These are phyloP conservation scores for Geophilus truncorum DNA, from an alignment of 2,888 invertebrate genomes.

Conservation along the genomic window DNA sequence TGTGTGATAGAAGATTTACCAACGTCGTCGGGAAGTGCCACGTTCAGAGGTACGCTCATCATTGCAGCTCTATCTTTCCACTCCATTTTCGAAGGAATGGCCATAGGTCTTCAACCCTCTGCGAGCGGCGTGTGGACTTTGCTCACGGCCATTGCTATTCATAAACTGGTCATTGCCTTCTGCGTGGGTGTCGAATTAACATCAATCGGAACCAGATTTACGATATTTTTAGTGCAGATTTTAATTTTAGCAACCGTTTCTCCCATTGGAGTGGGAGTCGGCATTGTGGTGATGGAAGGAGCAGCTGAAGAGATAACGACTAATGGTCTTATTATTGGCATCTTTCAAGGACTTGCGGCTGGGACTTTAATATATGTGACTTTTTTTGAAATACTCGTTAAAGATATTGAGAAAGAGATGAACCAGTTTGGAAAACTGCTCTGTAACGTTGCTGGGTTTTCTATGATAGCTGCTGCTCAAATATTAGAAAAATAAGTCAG, in stretches of 20 bases:
- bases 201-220: constrained; percentile 56
- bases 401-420: constrained; percentile 27
- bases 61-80: constrained; percentile 79
- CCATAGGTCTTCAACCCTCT: constrained; percentile 69
- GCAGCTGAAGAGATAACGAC: not conserved
- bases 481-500: not conserved
- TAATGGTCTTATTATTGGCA: constrained; percentile 39
- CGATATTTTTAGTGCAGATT: constrained; percentile 61
- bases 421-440: constrained; percentile 30
- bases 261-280: constrained; percentile 72
- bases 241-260: constrained; percentile 73
- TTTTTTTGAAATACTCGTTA: constrained; percentile 87
- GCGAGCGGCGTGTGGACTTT: constrained; percentile 70
- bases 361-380: constrained; percentile 92
- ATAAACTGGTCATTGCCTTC: constrained; percentile 80
- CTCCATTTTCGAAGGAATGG: constrained; percentile 78
- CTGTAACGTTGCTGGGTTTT: constrained; percentile 33
- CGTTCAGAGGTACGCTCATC: constrained; percentile 63
- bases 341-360: constrained; percentile 74
- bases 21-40: not conserved
- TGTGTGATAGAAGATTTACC: not conserved
- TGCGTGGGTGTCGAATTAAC: constrained; percentile 80
- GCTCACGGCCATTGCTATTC: constrained; percentile 76
- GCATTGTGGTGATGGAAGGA: constrained; percentile 55
- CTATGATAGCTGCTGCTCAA: constrained; percentile 27